These are phyloP conservation scores for Mastomys coucha DNA, from an alignment of 2,113 vertebrate genomes.

Conservation along the genomic window DNA sequence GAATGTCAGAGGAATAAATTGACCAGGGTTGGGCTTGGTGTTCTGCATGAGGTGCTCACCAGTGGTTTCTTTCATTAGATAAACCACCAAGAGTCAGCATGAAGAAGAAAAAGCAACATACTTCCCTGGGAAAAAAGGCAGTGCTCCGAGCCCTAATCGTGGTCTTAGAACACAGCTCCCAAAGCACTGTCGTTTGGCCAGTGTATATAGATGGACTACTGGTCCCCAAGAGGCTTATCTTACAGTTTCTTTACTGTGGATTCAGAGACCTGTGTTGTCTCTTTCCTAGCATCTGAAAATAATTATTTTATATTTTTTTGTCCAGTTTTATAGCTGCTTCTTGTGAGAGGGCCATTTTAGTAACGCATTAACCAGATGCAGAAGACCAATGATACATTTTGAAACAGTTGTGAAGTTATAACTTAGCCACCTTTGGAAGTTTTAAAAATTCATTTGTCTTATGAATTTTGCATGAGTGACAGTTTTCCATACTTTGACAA, in stretches of 20 bases:
- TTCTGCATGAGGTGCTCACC: neutral
- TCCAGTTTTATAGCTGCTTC: neutral
- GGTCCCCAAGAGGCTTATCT: neutral
- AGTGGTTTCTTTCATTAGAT: neutral
- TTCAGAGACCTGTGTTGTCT: neutral
- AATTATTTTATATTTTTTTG: neutral
- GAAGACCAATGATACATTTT: constrained; percentile 16
- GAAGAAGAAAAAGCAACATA: neutral
- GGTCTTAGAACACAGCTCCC: neutral
- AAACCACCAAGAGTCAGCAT: neutral
- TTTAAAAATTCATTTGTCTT: constrained; percentile 72
- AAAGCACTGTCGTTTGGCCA: neutral
- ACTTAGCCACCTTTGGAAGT: constrained; percentile 40
- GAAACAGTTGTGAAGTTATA: constrained; percentile 45
- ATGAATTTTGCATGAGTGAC: constrained; percentile 72
- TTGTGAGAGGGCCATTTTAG: neutral
- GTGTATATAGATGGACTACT: neutral
- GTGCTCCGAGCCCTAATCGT: neutral
- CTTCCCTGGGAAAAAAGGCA: neutral
- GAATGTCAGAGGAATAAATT: neutral
- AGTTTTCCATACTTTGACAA: constrained; percentile 42
- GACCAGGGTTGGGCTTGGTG: neutral
- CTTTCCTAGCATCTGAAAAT: constrained; percentile 9
- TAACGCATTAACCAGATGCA: neutral
- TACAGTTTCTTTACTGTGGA: neutral